Evolutionary conservation across 2,113 vertebrate species (phyloP), one percentile per base, ranked within the genome.

Genomic region (Cinclus mexicanus): DNA sequence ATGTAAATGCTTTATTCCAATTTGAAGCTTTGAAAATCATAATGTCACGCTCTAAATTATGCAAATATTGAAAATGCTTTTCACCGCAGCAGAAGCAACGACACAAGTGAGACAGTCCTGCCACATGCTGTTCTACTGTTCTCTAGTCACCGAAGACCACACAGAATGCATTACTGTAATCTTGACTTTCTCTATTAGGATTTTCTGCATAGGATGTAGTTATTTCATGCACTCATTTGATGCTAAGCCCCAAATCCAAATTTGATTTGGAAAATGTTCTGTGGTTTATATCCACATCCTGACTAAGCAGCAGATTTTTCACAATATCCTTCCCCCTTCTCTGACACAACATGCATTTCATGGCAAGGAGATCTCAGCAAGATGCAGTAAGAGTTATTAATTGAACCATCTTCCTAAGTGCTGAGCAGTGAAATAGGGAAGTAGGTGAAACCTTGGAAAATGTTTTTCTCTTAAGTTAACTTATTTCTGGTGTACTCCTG

Each of bases 41-140:
- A 93, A 94, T 89, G 90, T 93, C 90, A 93, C 93, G 89, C 83
- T 92, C 56, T 95, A 93, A 94, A 93, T 94, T 96, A 94, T 91
- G 95, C 94, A 96, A 95, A 94, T 76, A 96, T 72, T 89, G 80
- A 81, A 96, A 91, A 74, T 59, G 41, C 70, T 96, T 95, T 93
- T 93, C 95, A 77, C 80, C 96, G 85, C 77, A 95, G 87, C n/a
- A 82, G 74, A 92, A 94, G 59, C 52, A 84, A 96, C 92, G 92
- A 6, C 50, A 77, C 44, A 85, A 89, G 60, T 24, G 50, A 88
- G 55, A 69, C 37, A 60, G 76, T 85, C 65, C 39, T 80, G 75
- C 65, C 83, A 89, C 65, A 77, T 59, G 79, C 42, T 5, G 6
- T 84, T 89, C 72, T 88, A 79, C 78, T 88, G 47, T 72, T 95